phyloP scores from a whole-genome alignment of 2,113 vertebrate species.

The Rynchops niger region DNA sequence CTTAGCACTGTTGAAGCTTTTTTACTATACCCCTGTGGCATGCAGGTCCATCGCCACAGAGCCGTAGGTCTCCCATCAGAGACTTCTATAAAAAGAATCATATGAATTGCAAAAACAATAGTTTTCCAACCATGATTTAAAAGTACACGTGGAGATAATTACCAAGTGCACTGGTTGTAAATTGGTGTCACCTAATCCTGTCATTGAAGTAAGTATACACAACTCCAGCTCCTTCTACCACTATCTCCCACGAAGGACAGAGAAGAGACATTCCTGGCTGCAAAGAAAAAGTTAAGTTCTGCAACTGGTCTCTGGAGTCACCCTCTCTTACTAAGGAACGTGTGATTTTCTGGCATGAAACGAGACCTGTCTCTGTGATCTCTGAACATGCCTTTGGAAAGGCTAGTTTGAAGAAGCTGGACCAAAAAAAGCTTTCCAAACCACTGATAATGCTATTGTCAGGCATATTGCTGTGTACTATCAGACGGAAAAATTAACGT shows the following conservation, averaged over 20 bases:
- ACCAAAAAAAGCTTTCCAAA: not conserved
- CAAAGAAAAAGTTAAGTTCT: not conserved
- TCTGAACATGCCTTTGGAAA: not conserved
- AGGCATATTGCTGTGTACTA: not conserved
- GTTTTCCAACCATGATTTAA: not conserved
- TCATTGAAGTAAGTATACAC: not conserved
- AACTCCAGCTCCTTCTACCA: not conserved
- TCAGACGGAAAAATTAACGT: not conserved
- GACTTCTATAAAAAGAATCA: not conserved
- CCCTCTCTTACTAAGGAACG: not conserved
- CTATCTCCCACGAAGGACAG: not conserved
- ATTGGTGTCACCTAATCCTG: not conserved
- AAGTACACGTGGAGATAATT: not conserved
- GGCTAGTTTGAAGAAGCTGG: not conserved
- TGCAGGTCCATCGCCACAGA: not conserved
- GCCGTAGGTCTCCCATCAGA: not conserved
- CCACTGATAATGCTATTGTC: not conserved
- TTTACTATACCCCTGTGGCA: not conserved
- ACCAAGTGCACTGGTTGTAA: not conserved
- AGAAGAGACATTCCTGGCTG: not conserved
- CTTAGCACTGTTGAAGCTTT: not conserved
- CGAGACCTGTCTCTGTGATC: not conserved
- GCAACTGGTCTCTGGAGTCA: not conserved
- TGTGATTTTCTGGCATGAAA: not conserved
- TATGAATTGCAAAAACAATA: not conserved